Evolutionary conservation across 2,113 vertebrate genomes (phyloP), one percentile per base, ranked within the genome.

Genomic region (Megalops atlanticus): DNA sequence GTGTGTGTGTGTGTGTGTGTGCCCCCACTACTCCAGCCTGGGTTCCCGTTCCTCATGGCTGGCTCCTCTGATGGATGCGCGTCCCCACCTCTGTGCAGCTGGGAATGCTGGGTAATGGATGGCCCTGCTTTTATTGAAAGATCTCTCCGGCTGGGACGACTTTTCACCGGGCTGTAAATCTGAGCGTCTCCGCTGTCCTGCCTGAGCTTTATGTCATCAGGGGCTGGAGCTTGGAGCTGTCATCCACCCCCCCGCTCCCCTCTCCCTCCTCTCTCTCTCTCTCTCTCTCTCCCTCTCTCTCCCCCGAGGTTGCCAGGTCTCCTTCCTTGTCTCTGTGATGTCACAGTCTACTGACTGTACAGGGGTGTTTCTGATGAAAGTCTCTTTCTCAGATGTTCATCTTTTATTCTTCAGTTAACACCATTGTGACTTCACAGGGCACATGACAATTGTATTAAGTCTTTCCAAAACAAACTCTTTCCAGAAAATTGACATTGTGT

Each of bases 81-180:
- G 64, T 76, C 80, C 69, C 74, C 78, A 70, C 81, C 76, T 81
- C 38, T 81, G 84, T 83, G 87, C 84, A 86, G 88, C 89, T 90
- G 92, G 90, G 58, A 87, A 90, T 92, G 91, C 89, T 90, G 84
- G 71, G 92, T 93, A 94, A 94, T 95, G 92, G 92, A 91, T 94
- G 91, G 91, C 89, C 90, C 92, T 93, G 91, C 91, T 88, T 88
- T 89, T 88, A 87, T 86, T 94, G 91, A 95, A 92, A 93, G 93
- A 96, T 96, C 94, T 93, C 91, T 91, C 92, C 93, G 89, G 88
- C 86, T 1, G 71, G 87, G 92, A 93, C 92, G 90, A 84, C 84
- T 86, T 94, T 90, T 86, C 88, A 84, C 86, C 88, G 81, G 47
- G 84, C 87, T 85, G 92, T 95, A 94, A 95, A 95, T 95, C 89